Percentiles rank a stretch among this genome's conserved stretches.
These are phyloP conservation scores for Lepus europaeus DNA, from an alignment of 2,113 vertebrate species.

Conservation along the genomic window DNA sequence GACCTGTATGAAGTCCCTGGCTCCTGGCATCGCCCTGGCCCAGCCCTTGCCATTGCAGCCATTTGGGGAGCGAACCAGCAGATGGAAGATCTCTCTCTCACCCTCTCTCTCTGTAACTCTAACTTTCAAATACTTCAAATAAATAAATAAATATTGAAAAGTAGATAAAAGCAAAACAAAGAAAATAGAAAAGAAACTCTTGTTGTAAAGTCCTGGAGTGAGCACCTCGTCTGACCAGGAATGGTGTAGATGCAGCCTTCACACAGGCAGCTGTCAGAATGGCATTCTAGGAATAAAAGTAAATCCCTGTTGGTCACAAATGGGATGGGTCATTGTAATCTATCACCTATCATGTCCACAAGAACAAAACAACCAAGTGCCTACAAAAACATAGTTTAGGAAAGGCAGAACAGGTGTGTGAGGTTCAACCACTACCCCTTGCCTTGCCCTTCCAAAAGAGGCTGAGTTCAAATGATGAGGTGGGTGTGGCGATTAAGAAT, in stretches of 20 bases:
- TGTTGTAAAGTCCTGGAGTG: background rate
- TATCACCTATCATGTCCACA: background rate
- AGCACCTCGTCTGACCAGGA: background rate
- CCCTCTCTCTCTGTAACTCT: too few relatives aligned
- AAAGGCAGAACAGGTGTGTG: background rate
- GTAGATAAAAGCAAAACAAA: too few relatives aligned
- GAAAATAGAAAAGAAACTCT: background rate
- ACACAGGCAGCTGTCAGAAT: background rate
- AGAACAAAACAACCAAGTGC: background rate
- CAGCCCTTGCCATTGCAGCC: too few relatives aligned
- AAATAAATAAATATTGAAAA: too few relatives aligned
- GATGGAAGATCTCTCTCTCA: too few relatives aligned
- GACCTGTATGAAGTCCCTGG: too few relatives aligned
- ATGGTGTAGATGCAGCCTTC: background rate
- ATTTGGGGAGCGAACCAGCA: too few relatives aligned
- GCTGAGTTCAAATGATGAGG: background rate
- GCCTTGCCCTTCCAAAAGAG: background rate
- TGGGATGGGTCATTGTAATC: background rate
- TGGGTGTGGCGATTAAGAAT: background rate
- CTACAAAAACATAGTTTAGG: constrained; percentile 37
- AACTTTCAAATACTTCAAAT: too few relatives aligned
- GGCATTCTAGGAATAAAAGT: background rate
- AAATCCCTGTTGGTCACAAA: background rate
- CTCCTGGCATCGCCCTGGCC: too few relatives aligned
- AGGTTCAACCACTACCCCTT: background rate